These are phyloP conservation scores for Idaea straminata DNA, from an alignment of 2,888 invertebrate genomes.

Conservation along the genomic window DNA sequence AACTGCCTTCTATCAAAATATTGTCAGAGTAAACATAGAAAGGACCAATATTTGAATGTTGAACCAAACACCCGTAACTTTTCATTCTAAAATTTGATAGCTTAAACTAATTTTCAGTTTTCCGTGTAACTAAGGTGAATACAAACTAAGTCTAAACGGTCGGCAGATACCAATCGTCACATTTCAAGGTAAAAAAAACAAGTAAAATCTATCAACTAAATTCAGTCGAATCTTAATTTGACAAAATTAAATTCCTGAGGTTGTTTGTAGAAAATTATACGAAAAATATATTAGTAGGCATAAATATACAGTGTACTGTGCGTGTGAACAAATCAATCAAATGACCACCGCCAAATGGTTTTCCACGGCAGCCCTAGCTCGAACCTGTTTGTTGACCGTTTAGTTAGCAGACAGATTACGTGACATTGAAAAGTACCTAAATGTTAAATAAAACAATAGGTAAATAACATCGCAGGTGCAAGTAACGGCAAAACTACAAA, in stretches of 20 bases:
- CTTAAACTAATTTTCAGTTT: background rate
- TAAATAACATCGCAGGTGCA: conserved; percentile 26
- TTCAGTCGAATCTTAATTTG: too few relatives aligned
- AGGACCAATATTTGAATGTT: background rate
- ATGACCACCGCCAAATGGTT: too few relatives aligned
- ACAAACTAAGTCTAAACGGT: background rate
- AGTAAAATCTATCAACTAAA: too few relatives aligned
- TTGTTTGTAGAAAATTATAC: too few relatives aligned
- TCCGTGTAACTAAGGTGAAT: background rate
- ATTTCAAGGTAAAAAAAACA: too few relatives aligned
- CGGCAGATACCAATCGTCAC: background rate
- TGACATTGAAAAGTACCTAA: background rate
- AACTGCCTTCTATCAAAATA: background rate
- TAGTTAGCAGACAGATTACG: background rate
- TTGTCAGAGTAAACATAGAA: background rate
- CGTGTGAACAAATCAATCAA: too few relatives aligned
- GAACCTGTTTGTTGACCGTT: background rate
- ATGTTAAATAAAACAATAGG: conserved; percentile 20
- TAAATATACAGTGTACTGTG: too few relatives aligned
- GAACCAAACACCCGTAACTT: background rate
- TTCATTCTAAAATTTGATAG: background rate
- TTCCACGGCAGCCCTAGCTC: too few relatives aligned
- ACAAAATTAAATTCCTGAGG: too few relatives aligned
- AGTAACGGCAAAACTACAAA: conserved; percentile 22
- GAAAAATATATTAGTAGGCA: too few relatives aligned